Base-by-base conservation (phyloP, 2,888 invertebrate species). In the Cheilosia soror region DNA sequence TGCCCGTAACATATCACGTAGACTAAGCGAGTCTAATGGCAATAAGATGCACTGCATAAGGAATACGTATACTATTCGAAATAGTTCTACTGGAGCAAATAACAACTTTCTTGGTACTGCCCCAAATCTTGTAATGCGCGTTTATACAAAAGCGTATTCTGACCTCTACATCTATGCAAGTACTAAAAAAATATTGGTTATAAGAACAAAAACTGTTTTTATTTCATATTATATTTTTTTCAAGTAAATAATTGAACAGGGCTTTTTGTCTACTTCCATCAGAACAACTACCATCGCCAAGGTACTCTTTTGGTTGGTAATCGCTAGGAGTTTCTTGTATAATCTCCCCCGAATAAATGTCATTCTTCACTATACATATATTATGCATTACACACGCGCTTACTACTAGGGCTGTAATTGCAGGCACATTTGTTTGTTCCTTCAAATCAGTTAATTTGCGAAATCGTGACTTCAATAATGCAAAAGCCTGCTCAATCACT, bases 401-500 rank as follows among this genome's bases (percentile, higher is more conserved):
- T 4, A 87, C 83, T n/a, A 88, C 75, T 6, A 86, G 47, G 49
- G 88, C 85, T 9, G 73, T 63, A 0, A 88, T 49, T 27, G 62
- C 55, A n/a, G 62, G 53, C 5, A 88, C 57, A 71, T 88, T 65
- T 2, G 58, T 75, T 63, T 87, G 86, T 51, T 89, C 88, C 0
- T 85, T 86, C 55, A 88, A 87, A 51, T 88, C 87, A 1, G 88
- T 66, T 20, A 90, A 60, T 49, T 89, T 87, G 13, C 88, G 80
- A 76, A 90, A 90, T 37, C 90, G 71, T 4, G 79, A 49, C 78
- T 90, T 90, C 13, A 90, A 71, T 5, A 89, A 33, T 4, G 88
- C 89, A 73, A 90, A 89, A 2, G 89, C 86, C 83, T 89, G 87
- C 85, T 89, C 89, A 4, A 89, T 88, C 5, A 88, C 86, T 0